phyloP scores from a whole-genome alignment of 2,888 invertebrate genomes.

The Pecten maximus region DNA sequence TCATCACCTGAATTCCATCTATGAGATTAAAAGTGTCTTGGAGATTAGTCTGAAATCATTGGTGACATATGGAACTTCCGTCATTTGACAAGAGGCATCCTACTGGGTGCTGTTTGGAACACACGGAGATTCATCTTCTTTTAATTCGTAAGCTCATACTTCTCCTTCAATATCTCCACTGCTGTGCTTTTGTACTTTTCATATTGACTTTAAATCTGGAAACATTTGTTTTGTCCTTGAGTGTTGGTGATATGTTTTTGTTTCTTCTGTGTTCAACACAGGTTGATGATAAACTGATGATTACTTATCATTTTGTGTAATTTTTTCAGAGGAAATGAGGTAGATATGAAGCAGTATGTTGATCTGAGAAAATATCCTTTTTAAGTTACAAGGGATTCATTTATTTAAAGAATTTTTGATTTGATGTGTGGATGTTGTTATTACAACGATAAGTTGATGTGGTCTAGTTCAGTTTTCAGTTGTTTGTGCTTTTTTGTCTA shows the following conservation, averaged over 20 bases:
- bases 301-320: not conserved
- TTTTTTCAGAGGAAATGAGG: not conserved
- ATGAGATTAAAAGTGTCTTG: not conserved
- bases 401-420: not conserved
- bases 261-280: not conserved
- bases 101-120: not conserved
- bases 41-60: too few species aligned
- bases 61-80: not conserved
- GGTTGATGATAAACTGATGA: not conserved
- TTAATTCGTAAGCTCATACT: not conserved
- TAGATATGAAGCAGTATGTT: not conserved
- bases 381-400: not conserved
- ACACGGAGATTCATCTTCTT: not conserved
- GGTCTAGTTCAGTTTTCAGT: not conserved
- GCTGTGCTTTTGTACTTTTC: not conserved
- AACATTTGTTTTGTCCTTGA: not conserved
- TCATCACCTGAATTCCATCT: not conserved
- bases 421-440: not conserved
- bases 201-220: not conserved
- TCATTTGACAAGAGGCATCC: not conserved
- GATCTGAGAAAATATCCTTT: not conserved
- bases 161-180: not conserved
- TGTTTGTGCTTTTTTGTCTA: not conserved
- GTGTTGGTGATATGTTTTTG: not conserved
- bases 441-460: not conserved